Conservation (phyloP, 23 tunicate genomes). For the Halocynthia roretzi region DNA sequence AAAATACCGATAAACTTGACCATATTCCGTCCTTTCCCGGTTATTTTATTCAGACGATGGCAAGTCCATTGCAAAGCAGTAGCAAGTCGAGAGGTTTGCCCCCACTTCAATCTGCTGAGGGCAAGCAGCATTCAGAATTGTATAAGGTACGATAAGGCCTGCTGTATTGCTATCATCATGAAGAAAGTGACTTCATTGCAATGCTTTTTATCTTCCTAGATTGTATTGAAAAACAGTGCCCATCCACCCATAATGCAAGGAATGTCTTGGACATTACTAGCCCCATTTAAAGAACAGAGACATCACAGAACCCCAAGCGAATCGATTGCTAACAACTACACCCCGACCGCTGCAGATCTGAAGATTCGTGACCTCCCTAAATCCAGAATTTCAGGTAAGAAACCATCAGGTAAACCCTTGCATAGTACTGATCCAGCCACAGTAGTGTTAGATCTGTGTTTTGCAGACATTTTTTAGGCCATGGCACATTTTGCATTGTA, state of each 20-base stretch:
- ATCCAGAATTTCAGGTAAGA: slow-evolving; percentile 7
- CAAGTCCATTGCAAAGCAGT: slow-evolving; percentile 34
- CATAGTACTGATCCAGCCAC: not conserved
- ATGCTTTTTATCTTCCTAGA: slow-evolving; percentile 10
- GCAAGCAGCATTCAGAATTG: slow-evolving; percentile 46
- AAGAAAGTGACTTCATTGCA: not conserved
- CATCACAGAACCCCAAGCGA: slow-evolving; percentile 75
- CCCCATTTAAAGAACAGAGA: slow-evolving; percentile 79
- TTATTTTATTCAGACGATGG: not conserved
- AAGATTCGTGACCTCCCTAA: slow-evolving; percentile 48
- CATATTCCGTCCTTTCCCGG: too few species aligned
- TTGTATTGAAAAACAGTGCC: slow-evolving; percentile 64
- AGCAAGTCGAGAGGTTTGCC: slow-evolving; percentile 30
- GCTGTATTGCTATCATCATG: not conserved
- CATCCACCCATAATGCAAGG: slow-evolving; percentile 98
- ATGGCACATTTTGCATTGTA: too few species aligned
- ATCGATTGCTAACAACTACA: slow-evolving; percentile 82
- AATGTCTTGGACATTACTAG: slow-evolving; percentile 70
- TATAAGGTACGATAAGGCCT: slow-evolving; percentile 33
- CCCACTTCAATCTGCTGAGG: slow-evolving; percentile 38
- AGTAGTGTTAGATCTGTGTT: not conserved
- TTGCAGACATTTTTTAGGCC: not conserved
- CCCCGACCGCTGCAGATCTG: slow-evolving; percentile 70
- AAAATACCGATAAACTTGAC: too few species aligned
- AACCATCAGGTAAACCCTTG: not conserved